Evolutionary conservation across 2,888 invertebrate genomes (phyloP).

Genomic region (Nemoura dubitans): DNA sequence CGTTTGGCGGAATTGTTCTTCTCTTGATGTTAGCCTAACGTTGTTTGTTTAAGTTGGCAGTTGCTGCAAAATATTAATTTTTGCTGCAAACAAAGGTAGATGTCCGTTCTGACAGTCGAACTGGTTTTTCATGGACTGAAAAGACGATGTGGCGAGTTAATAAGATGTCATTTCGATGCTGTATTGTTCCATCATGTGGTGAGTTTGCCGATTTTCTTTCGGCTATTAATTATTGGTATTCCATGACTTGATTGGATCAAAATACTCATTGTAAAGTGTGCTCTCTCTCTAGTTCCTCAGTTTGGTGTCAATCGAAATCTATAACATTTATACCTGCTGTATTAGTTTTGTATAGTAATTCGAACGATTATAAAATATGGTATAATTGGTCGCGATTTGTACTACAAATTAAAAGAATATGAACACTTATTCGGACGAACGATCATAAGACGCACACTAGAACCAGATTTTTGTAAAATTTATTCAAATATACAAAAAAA

Average conservation of each 20-base stretch:
- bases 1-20: not conserved
- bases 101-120: not conserved
- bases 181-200: not conserved
- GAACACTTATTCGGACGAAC: too few species aligned
- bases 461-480: conserved; percentile 52
- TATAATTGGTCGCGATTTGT: conserved; percentile 1
- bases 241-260: not conserved
- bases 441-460: conserved; percentile 51
- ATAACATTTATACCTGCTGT: conserved; percentile 44
- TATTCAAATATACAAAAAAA: conserved; percentile 48
- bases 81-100: not conserved
- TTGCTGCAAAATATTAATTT: not conserved
- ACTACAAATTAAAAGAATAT: too few species aligned
- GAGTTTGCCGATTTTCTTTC: not conserved
- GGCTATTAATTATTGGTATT: not conserved
- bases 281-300: conserved; percentile 44
- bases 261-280: not conserved
- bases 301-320: conserved; percentile 40
- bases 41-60: not conserved
- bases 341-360: conserved; percentile 38
- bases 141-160: not conserved
- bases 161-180: not conserved
- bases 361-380: conserved; percentile 15
- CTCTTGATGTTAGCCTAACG: conserved; percentile 4
- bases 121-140: not conserved